A percentile compares a stretch with the other conserved stretches of the same genome.
Conservation (phyloP, 2,888 invertebrate species). For the Aspidapion aeneum region DNA sequence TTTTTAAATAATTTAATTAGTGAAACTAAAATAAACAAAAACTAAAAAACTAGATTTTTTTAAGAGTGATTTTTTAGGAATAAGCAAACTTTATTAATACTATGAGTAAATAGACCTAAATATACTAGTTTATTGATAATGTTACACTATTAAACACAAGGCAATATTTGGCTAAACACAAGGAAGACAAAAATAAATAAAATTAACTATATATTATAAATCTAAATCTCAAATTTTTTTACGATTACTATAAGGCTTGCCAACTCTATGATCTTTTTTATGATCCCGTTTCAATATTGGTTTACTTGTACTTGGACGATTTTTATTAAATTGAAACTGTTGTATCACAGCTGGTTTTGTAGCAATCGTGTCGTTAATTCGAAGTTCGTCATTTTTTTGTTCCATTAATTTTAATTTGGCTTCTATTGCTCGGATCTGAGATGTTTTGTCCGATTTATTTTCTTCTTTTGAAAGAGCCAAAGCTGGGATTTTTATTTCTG, state of each 20-base stretch:
- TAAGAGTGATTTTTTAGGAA: no score
- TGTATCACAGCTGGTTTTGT: conserved; percentile 64
- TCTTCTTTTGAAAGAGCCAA: conserved; percentile 61
- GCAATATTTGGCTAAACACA: neutral
- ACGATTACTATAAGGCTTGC: conserved; percentile 20
- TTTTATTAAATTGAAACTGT: conserved; percentile 56
- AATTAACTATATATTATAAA: no score
- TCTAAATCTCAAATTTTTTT: conserved; percentile 2
- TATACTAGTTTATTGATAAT: no score
- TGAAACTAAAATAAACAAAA: no score
- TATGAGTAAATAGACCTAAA: no score
- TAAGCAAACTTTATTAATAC: no score
- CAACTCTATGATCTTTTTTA: conserved; percentile 31
- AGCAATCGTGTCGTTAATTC: conserved; percentile 66
- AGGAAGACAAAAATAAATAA: no score
- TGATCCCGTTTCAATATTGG: conserved; percentile 23
- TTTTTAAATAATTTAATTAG: no score
- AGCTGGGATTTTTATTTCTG: conserved; percentile 73
- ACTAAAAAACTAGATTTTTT: no score
- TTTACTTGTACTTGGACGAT: conserved; percentile 20
- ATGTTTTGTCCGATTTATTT: conserved; percentile 69
- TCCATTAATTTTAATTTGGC: conserved; percentile 82
- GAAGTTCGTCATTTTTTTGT: conserved; percentile 66
- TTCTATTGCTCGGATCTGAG: conserved; percentile 85
- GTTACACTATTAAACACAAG: no score